These are phyloP conservation scores for Erynnis tages DNA, from an alignment of 2,888 invertebrate species.

Conservation along the genomic window DNA sequence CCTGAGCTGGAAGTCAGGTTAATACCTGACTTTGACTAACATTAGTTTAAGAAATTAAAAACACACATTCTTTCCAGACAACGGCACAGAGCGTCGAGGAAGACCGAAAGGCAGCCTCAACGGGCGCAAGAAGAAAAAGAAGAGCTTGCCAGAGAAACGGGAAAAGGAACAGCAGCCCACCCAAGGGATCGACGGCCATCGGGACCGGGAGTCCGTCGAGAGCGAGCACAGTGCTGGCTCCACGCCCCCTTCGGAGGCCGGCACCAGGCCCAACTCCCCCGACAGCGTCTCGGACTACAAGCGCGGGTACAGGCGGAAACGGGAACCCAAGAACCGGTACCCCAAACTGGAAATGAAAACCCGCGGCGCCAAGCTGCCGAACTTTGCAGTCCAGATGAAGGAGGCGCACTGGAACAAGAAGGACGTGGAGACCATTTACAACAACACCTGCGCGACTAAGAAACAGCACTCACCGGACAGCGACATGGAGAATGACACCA, in stretches of 20 bases:
- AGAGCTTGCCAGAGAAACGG: constrained; percentile 58
- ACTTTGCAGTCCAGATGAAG: constrained; percentile 80
- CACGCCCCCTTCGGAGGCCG: constrained; percentile 66
- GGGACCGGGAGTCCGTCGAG: constrained; percentile 69
- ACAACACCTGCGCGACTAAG: constrained; percentile 54
- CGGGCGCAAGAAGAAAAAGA: constrained; percentile 66
- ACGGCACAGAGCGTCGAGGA: constrained; percentile 66
- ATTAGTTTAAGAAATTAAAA: not conserved
- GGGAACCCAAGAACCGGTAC: constrained; percentile 49
- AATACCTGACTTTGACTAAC: too few species aligned
- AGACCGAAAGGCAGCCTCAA: constrained; percentile 66
- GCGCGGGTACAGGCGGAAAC: constrained; percentile 48
- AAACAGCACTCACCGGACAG: constrained; percentile 59
- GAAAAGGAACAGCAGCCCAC: constrained; percentile 65
- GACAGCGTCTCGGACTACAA: constrained; percentile 53
- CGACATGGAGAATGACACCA: constrained; percentile 70
- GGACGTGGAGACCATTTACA: constrained; percentile 71
- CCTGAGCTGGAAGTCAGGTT: too few species aligned
- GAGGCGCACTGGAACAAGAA: constrained; percentile 76
- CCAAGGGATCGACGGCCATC: constrained; percentile 75
- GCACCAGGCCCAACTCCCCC: constrained; percentile 68
- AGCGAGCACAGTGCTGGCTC: constrained; percentile 71
- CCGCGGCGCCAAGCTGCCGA: constrained; percentile 83
- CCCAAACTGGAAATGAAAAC: constrained; percentile 78
- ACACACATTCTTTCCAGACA: constrained; percentile 50